A percentile compares a stretch with the other conserved stretches of the same genome.
Conservation (phyloP, 1,140 invertebrate genomes). For the Anoplophora glabripennis region DNA sequence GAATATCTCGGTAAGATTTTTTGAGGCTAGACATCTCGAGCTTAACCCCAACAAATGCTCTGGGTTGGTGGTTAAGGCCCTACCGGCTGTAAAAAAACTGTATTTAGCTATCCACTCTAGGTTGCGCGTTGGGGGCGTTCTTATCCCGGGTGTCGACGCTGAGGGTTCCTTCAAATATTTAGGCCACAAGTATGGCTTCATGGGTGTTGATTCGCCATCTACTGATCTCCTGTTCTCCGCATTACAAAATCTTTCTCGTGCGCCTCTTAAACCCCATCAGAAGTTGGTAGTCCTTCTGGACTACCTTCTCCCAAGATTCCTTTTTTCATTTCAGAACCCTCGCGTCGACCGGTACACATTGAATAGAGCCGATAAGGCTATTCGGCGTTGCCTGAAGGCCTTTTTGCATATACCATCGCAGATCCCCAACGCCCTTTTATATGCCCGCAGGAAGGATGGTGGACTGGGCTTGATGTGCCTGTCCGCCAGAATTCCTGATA, state of each 20-base stretch:
- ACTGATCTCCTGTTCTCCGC: background rate
- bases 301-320: slow-evolving; percentile 10
- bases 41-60: slow-evolving; percentile 44
- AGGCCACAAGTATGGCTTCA: slow-evolving; percentile 34
- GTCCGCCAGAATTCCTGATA: background rate
- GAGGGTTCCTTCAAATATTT: slow-evolving; percentile 40
- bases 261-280: slow-evolving; percentile 23
- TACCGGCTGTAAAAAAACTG: slow-evolving; percentile 24
- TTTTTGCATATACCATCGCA: too few species aligned
- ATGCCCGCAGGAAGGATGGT: background rate
- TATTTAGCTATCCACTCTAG: slow-evolving; percentile 2
- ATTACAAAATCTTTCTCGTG: background rate
- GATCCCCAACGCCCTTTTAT: slow-evolving; percentile 12
- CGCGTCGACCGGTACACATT: background rate
- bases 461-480: background rate
- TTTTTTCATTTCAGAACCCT: slow-evolving; percentile 11
- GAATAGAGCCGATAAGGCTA: slow-evolving; percentile 1
- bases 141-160: slow-evolving; percentile 14
- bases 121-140: slow-evolving; percentile 13
- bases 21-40: slow-evolving; percentile 14
- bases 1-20: slow-evolving; percentile 1
- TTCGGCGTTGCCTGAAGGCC: slow-evolving; percentile 2
- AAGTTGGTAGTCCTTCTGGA: slow-evolving; percentile 9
- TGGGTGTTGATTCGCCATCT: slow-evolving; percentile 18
- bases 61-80: slow-evolving; percentile 38